Base-by-base conservation (phyloP, 1,140 invertebrate species). In the Mesaphorura yosii region DNA sequence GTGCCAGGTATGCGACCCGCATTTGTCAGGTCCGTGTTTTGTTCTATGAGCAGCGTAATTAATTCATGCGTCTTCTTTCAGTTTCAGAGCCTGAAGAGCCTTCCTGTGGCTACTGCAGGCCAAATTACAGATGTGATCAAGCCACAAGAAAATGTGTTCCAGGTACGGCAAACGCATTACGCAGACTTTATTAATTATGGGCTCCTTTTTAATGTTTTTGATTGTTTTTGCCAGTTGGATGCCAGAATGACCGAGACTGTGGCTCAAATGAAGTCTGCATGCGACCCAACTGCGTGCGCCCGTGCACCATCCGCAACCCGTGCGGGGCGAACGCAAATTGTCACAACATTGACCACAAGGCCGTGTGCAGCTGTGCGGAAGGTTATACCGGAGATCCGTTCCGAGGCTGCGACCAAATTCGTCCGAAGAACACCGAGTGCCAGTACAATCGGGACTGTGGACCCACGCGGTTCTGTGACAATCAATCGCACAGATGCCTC, bases 381-480 rank as follows among this genome's bases (percentile, higher is more conserved):
- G 51, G 53, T 23, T 44, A 26, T 39, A 50, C 48, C 7, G 53
- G 53, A 5, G 53, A 50, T 26, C 57, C 57, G 2, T 55, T 49
- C 10, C 25, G 53, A n/a, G 48, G 47, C 15, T 59, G 57, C 25
- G 47, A 51, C n/a, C 28, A 38, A 15, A 50, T 48, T 2, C 49
- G 19, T 3, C 14, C 48, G 27, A 17, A 41, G 20, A 7, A 77
- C 63, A 78, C 82, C 54, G 75, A 88, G 31, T 92, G 89, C 64
- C 84, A 89, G 65, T 88, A 87, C 66, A 88, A 89, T 60, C 85
- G 88, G 73, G 86, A 90, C 64, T 90, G 87, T 69, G 83, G 85
- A 51, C 80, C 83, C 1, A 75, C 83, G 56, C 78, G 86, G 60
- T 70, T 85, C 2, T 89, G 86, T 66, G 85, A 88, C 70, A 75